phyloP scores from a whole-genome alignment of 2,888 invertebrate species.

The Hypomecis atomaria region DNA sequence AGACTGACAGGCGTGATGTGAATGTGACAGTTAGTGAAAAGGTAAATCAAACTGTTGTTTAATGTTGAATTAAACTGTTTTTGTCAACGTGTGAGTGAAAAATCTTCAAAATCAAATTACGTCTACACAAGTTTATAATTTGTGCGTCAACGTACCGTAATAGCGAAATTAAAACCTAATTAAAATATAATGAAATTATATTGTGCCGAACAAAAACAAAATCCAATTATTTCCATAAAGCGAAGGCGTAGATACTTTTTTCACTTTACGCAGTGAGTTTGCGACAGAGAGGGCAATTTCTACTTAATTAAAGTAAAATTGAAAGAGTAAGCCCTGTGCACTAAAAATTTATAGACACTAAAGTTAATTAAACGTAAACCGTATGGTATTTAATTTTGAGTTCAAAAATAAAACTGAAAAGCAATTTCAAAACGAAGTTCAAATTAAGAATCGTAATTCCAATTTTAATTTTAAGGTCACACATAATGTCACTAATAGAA shows the following conservation, averaged over 20 bases:
- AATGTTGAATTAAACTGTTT: neutral
- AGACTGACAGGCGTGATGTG: too few relatives aligned
- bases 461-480: conserved; percentile 40
- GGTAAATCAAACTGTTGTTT: too few relatives aligned
- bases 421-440: conserved; percentile 19
- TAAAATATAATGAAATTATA: conserved; percentile 14
- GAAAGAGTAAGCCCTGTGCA: conserved; percentile 38
- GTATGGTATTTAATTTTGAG: conserved; percentile 24
- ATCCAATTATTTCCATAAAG: conserved; percentile 25
- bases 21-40: too few relatives aligned
- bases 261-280: conserved; percentile 23
- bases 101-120: neutral
- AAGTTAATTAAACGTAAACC: conserved; percentile 40
- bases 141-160: neutral
- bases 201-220: conserved; percentile 22
- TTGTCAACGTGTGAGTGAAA: neutral
- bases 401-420: conserved; percentile 29
- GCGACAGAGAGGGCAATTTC: conserved; percentile 37
- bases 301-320: conserved; percentile 43
- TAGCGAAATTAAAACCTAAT: conserved; percentile 6
- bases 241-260: conserved; percentile 21
- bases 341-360: conserved; percentile 41
- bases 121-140: neutral
- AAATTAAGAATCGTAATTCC: conserved; percentile 40
- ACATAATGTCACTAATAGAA: conserved; percentile 48